Percentiles rank a stretch among this genome's conserved stretches.
Conservation (phyloP, 2,888 invertebrate genomes). For the Taenaris catops region DNA sequence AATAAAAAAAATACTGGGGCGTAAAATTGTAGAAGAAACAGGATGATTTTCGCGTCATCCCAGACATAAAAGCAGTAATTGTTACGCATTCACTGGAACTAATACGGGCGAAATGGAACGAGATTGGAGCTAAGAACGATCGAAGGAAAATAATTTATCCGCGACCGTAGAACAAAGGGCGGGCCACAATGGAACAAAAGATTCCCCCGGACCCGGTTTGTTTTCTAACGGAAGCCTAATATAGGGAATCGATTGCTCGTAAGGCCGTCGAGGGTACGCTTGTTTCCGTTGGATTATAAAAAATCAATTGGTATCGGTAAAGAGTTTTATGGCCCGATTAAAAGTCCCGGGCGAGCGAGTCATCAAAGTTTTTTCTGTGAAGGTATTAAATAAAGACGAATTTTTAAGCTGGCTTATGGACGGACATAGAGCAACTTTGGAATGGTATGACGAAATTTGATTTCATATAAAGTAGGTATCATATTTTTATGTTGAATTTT, state of each 20-base stretch:
- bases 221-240: constrained; percentile 71
- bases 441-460: constrained; percentile 2
- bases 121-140: constrained; percentile 69
- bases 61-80: constrained; percentile 73
- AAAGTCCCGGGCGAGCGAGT: constrained; percentile 14
- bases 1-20: constrained; percentile 60
- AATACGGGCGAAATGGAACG: constrained; percentile 76
- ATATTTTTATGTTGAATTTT: too few species aligned
- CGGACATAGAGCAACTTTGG: constrained; percentile 1
- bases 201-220: constrained; percentile 57
- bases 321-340: constrained; percentile 21
- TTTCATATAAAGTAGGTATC: not conserved
- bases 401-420: constrained; percentile 6
- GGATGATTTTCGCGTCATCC: constrained; percentile 76
- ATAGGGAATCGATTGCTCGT: constrained; percentile 69
- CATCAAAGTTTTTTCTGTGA: constrained; percentile 11
- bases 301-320: constrained; percentile 28
- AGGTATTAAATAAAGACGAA: constrained; percentile 9
- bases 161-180: constrained; percentile 71
- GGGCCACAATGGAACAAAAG: constrained; percentile 69
- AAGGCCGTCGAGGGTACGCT: constrained; percentile 49
- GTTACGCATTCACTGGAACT: constrained; percentile 77
- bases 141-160: constrained; percentile 76
- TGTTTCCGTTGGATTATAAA: constrained; percentile 47
- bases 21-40: constrained; percentile 69